A percentile compares a stretch with the other conserved stretches of the same genome.
Conservation (phyloP, 2,797 vertebrate species). For the Enteromius unitaeniatus region DNA sequence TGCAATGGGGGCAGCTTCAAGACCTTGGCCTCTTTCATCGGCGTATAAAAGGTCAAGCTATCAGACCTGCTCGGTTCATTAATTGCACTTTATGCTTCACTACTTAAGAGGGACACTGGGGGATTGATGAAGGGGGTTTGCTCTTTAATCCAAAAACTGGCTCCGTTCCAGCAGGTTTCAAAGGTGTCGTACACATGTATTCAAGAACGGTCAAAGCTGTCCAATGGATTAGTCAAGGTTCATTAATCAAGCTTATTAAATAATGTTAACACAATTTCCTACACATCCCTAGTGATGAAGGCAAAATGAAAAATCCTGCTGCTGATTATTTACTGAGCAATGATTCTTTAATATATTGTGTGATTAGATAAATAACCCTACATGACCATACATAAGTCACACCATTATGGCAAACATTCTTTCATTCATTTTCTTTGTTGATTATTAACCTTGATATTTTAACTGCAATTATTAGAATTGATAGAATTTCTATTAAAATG, state of each 20-base stretch:
- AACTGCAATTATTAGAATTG: neutral
- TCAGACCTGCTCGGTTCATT: neutral
- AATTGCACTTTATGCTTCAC: slow-evolving; percentile 21
- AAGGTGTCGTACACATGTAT: neutral
- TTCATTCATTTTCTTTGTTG: neutral
- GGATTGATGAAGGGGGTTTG: neutral
- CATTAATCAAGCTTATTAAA: slow-evolving; percentile 27
- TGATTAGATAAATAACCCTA: neutral
- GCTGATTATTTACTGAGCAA: slow-evolving; percentile 3
- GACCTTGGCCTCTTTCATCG: slow-evolving; percentile 1
- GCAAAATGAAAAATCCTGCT: slow-evolving; percentile 1
- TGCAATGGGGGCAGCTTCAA: neutral
- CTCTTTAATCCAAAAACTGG: slow-evolving; percentile 20
- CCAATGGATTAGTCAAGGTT: neutral
- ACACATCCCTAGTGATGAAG: neutral
- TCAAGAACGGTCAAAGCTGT: slow-evolving; percentile 25
- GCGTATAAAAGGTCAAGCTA: slow-evolving; percentile 16
- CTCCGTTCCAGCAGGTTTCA: slow-evolving; percentile 24
- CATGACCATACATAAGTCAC: neutral
- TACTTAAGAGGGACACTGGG: neutral
- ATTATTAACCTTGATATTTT: neutral
- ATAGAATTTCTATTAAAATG: neutral
- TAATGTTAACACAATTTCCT: slow-evolving; percentile 9
- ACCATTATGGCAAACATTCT: neutral
- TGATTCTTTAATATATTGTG: neutral